Conservation (phyloP, 2,797 vertebrate species). For the Centropyge bicolor region DNA sequence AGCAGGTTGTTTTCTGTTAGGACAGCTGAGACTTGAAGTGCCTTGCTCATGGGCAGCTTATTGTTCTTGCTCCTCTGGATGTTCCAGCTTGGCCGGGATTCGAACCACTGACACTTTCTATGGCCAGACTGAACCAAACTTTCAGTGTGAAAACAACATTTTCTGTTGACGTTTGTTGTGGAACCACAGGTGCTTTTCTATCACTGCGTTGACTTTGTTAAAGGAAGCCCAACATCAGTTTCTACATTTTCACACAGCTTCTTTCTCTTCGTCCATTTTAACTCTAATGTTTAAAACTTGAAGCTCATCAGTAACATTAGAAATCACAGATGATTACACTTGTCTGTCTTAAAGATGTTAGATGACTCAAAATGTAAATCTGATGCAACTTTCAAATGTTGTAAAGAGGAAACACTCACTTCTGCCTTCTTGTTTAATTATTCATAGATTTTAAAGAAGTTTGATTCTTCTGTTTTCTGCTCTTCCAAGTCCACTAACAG, state of each 20-base stretch:
- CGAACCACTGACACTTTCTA: neutral
- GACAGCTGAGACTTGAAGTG: neutral
- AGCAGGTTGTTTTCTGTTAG: no score
- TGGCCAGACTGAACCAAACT: neutral
- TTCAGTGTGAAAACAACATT: neutral
- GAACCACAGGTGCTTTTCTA: constrained; percentile 1
- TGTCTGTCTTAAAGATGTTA: neutral
- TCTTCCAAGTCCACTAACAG: neutral
- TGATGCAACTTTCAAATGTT: neutral
- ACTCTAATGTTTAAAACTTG: neutral
- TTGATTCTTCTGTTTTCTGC: neutral
- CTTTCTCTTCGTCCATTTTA: neutral
- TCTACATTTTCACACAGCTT: neutral
- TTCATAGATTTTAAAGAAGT: neutral
- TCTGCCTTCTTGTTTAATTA: neutral
- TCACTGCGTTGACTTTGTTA: neutral
- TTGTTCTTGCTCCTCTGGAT: neutral
- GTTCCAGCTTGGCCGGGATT: neutral
- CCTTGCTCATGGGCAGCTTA: neutral
- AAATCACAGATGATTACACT: neutral
- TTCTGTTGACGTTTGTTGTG: neutral
- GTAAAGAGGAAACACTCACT: neutral
- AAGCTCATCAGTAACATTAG: neutral
- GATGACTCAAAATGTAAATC: neutral
- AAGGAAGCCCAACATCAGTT: neutral